Evolutionary conservation across 2,888 invertebrate genomes (phyloP).

Genomic region (Caenorhabditis sp.): DNA sequence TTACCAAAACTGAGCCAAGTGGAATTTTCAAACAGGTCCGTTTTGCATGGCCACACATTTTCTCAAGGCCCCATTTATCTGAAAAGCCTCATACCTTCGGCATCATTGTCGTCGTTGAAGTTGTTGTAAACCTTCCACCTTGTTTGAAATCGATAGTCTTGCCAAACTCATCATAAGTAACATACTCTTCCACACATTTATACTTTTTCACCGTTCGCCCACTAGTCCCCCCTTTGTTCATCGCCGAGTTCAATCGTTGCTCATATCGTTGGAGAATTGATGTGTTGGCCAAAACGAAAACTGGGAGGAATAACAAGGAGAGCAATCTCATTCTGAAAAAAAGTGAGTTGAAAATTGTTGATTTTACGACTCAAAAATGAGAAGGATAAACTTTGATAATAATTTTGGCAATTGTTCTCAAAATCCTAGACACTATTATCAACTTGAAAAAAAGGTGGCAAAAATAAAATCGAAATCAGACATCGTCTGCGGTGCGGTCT

Average conservation of each 20-base stretch:
- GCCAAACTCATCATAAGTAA: constrained; percentile 37
- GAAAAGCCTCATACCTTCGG: no score
- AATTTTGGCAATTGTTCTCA: no score
- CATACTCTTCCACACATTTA: constrained; percentile 52
- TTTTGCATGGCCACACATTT: no score
- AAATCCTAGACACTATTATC: no score
- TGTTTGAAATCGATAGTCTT: constrained; percentile 17
- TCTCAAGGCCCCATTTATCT: no score
- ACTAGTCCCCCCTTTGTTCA: background rate
- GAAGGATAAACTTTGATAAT: no score
- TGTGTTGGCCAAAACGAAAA: background rate
- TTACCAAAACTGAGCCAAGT: no score
- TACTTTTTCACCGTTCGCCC: constrained; percentile 14
- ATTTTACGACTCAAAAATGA: background rate
- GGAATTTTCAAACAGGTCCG: no score
- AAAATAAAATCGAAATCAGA: no score
- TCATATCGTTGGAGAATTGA: constrained; percentile 31
- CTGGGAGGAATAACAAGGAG: background rate
- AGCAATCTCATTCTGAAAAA: background rate
- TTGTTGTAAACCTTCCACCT: constrained; percentile 17
- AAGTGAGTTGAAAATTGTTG: background rate
- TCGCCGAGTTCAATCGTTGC: constrained; percentile 31
- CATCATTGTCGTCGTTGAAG: constrained; percentile 20
- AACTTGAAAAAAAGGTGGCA: no score
- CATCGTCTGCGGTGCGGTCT: no score